Percentiles rank a stretch among this genome's conserved stretches.
Evolutionary conservation across 2,113 vertebrate species (phyloP).

Genomic region (Vulpes vulpes): DNA sequence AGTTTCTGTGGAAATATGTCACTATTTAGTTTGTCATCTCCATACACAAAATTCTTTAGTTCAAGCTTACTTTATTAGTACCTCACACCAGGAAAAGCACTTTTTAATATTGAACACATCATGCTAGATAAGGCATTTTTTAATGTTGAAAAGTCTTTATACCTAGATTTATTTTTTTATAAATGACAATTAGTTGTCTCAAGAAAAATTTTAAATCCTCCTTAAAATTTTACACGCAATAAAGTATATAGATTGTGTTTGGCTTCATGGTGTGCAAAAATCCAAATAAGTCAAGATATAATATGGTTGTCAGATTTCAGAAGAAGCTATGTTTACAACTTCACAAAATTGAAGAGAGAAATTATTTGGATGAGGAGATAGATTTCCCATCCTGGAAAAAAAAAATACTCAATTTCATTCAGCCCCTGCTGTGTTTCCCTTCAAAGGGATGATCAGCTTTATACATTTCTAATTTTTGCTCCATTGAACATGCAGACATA

Average conservation of each 20-base stretch:
- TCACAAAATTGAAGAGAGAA: neutral
- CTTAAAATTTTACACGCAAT: conserved; percentile 40
- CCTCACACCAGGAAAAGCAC: neutral
- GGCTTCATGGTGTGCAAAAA: conserved; percentile 5
- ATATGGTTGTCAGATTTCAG: neutral
- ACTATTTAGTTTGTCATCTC: neutral
- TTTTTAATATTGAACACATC: neutral
- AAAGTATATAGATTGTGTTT: neutral
- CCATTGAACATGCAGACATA: neutral
- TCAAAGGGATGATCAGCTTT: neutral
- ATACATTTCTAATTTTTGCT: conserved; percentile 52
- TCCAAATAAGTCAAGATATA: conserved; percentile 9
- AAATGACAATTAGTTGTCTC: neutral
- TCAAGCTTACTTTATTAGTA: neutral
- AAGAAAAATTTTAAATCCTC: neutral
- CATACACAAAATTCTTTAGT: neutral
- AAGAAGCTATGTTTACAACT: conserved; percentile 10
- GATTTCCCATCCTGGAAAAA: neutral
- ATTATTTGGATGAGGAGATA: conserved; percentile 40
- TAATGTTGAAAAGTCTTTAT: neutral
- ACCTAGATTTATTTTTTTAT: neutral
- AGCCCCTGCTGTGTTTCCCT: neutral
- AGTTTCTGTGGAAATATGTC: neutral
- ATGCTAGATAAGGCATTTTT: neutral
- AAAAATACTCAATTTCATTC: neutral